Base-by-base conservation (phyloP, 1,140 invertebrate genomes). In the Neodiprion virginianus region DNA sequence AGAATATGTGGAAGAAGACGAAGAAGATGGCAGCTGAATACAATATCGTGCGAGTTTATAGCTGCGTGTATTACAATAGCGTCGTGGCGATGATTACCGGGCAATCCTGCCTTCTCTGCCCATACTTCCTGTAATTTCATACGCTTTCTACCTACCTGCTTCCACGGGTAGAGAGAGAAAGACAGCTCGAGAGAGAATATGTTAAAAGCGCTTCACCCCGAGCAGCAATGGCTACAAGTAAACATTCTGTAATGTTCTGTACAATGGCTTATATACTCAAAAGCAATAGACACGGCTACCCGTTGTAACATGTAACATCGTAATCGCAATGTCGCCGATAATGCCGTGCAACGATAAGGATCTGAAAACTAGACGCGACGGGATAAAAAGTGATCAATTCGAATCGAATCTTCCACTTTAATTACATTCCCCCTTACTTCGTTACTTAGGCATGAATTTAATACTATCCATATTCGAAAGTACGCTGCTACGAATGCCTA, bases 61-160 rank as follows among this genome's bases (percentile, higher is more conserved):
- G 11, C n/a, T 12, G 11, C 11, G n/a, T 17, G 53, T 8, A 61
- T 61, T 61, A 61, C 53, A 61, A 61, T 61, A 61, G 8, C 53
- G 5, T 61, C 7, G 7, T 61, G 53, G 53, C 53, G 5, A 12
- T 14, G 11, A 17, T 14, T 61, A 14, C 11, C 53, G 11, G 28
- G 53, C 11, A 17, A 12, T 12, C 11, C n/a, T 17, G 11, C n/a
- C 11, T 17, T 17, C n/a, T 53, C 53, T 61, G 53, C 53, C 53
- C 53, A 61, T 61, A 61, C 53, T 77, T 77, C 73, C 28, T 68
- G 73, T 68, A 77, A 77, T 74, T 74, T 77, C 71, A 69, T 61
- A 77, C 76, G 73, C 76, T 77, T 77, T 77, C 76, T 77, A 77
- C 21, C 53, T 40, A 65, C 12, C 61, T 47, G 67, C 40, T 69